Evolutionary conservation across 1,140 invertebrate genomes (phyloP).

Genomic region (Neoseiulus cucumeris): DNA sequence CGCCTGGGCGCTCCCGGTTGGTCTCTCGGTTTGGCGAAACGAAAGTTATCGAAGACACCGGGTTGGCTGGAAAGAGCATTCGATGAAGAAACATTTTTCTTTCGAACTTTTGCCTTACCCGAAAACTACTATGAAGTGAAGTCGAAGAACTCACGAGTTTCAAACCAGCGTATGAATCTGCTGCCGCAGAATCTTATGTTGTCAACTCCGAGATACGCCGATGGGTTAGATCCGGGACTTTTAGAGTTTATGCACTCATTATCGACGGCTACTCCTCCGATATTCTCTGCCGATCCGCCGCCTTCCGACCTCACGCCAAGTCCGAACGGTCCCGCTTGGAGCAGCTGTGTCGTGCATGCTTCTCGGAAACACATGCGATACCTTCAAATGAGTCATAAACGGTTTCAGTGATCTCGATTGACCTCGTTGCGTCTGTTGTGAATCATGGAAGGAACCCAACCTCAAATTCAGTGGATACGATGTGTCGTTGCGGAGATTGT

Average conservation of each 20-base stretch:
- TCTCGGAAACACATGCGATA: constrained; percentile 2
- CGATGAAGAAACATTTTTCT: too few relatives aligned
- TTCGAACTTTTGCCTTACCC: too few relatives aligned
- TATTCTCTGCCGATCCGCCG: not conserved
- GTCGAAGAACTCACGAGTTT: not conserved
- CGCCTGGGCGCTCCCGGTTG: too few relatives aligned
- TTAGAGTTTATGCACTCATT: not conserved
- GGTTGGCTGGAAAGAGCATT: too few relatives aligned
- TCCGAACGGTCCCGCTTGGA: not conserved
- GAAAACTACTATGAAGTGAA: too few relatives aligned
- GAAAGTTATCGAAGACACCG: too few relatives aligned
- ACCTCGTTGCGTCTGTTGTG: too few relatives aligned
- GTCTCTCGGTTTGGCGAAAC: too few relatives aligned
- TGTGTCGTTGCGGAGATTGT: not conserved
- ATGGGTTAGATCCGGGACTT: not conserved
- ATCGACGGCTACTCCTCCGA: not conserved
- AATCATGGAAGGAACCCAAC: too few relatives aligned
- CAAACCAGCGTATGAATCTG: not conserved
- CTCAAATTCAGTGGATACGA: not conserved
- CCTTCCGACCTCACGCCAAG: not conserved
- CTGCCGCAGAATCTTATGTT: not conserved
- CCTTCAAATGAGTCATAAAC: not conserved
- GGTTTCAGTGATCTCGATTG: too few relatives aligned
- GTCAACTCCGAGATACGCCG: not conserved
- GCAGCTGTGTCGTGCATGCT: not conserved